Conservation (phyloP, 2,797 vertebrate species). For the Heteromormyrus szaboi region DNA sequence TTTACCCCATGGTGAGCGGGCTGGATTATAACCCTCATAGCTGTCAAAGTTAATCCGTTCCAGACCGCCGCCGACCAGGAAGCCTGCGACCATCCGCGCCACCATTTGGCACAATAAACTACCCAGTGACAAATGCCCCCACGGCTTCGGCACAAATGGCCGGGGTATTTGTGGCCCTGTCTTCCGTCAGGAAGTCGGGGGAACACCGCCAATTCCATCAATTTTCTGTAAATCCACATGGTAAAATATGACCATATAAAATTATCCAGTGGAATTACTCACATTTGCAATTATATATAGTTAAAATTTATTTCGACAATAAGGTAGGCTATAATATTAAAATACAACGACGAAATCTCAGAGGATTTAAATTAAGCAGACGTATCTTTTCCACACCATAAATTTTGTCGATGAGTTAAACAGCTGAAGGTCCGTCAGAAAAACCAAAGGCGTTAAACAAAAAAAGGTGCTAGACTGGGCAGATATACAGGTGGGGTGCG, state of each 20-base stretch:
- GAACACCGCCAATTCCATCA: background rate
- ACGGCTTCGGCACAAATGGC: constrained; percentile 54
- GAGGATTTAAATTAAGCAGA: constrained; percentile 14
- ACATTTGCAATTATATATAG: background rate
- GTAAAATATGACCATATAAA: background rate
- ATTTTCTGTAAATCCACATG: background rate
- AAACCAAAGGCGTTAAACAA: constrained; percentile 21
- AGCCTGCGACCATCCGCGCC: constrained; percentile 30
- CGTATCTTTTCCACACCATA: background rate
- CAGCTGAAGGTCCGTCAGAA: constrained; percentile 46
- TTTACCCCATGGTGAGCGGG: constrained; percentile 25
- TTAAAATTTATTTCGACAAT: constrained; percentile 7
- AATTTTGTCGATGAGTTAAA: constrained; percentile 47
- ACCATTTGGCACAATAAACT: constrained; percentile 70
- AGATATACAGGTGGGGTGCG: constrained; percentile 10
- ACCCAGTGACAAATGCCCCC: constrained; percentile 53
- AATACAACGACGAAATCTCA: constrained; percentile 1
- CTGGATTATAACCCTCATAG: constrained; percentile 25
- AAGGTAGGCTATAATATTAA: constrained; percentile 1
- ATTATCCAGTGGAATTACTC: background rate
- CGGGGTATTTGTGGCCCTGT: background rate
- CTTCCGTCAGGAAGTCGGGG: background rate
- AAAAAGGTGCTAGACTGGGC: constrained; percentile 20
- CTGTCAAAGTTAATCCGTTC: constrained; percentile 18
- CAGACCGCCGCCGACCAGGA: background rate